Conservation (phyloP, 2,888 invertebrate genomes). For the Orchesella flavescens region DNA sequence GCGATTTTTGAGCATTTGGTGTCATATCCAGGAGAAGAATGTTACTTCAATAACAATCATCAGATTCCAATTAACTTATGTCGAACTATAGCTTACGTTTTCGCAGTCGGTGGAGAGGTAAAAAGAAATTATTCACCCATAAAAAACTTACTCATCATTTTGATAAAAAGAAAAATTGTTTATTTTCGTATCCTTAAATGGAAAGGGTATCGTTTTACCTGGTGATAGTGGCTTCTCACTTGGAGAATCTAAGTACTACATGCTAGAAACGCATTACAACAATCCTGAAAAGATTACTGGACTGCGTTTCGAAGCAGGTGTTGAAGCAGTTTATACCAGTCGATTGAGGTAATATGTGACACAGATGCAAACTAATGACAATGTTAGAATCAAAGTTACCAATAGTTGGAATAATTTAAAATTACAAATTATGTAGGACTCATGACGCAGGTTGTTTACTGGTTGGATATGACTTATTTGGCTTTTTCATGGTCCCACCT, state of each 20-base stretch:
- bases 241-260: conserved; percentile 24
- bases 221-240: not conserved
- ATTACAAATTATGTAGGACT: conserved; percentile 4
- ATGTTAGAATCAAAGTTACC: not conserved
- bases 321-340: conserved; percentile 42
- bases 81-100: conserved; percentile 42
- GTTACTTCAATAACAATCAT: conserved; percentile 32
- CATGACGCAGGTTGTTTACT: conserved; percentile 1
- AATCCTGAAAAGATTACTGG: conserved; percentile 49
- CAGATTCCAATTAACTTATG: conserved; percentile 52
- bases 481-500: conserved; percentile 37
- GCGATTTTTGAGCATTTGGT: conserved; percentile 49
- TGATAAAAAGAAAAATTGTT: too few relatives aligned
- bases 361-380: too few relatives aligned
- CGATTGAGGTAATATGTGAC: conserved; percentile 57
- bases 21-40: conserved; percentile 38
- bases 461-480: conserved; percentile 14
- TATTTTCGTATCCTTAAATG: too few relatives aligned
- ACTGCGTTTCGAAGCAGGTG: conserved; percentile 45
- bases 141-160: too few relatives aligned
- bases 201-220: too few relatives aligned
- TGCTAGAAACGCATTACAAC: conserved; percentile 59
- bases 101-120: conserved; percentile 61
- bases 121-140: too few relatives aligned
- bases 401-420: not conserved